A percentile compares a stretch with the other conserved stretches of the same genome.
phyloP scores from a whole-genome alignment of 1,140 invertebrate genomes.

The Drosophila ficusphila region DNA sequence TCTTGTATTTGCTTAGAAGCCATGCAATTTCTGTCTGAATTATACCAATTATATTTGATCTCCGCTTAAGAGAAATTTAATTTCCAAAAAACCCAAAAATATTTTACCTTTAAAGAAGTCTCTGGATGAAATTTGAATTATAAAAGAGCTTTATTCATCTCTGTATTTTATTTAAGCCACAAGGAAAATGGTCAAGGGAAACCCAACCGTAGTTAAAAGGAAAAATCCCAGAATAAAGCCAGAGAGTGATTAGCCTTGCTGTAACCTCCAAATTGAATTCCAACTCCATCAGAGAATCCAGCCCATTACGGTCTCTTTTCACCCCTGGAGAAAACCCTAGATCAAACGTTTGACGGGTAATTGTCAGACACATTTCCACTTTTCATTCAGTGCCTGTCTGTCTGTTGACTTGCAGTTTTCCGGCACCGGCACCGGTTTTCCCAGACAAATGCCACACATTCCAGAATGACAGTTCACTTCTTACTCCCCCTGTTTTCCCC shows the following conservation, averaged over 20 bases:
- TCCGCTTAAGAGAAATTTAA: too few species aligned
- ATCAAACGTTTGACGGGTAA: conserved; percentile 75
- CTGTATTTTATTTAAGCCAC: neutral
- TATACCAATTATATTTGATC: neutral
- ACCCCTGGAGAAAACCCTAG: conserved; percentile 36
- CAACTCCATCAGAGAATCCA: conserved; percentile 21
- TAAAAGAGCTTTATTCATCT: neutral
- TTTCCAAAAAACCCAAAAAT: neutral
- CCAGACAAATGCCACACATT: conserved; percentile 66
- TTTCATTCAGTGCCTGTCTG: conserved; percentile 24
- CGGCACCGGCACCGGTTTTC: conserved; percentile 37
- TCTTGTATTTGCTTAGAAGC: conserved; percentile 18
- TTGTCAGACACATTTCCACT: conserved; percentile 69
- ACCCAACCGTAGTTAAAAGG: conserved; percentile 1
- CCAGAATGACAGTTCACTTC: conserved; percentile 75
- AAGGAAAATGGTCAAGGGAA: neutral
- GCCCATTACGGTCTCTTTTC: neutral
- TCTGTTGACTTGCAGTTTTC: conserved; percentile 74
- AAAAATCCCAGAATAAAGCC: neutral
- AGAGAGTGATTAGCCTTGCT: conserved; percentile 21
- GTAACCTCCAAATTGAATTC: conserved; percentile 32
- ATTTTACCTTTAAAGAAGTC: too few species aligned
- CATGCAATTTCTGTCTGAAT: conserved; percentile 7
- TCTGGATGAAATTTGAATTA: neutral
- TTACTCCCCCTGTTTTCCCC: neutral